Evolutionary conservation across 92 coral and sea anemone species (phyloP).

Genomic region (Epizoanthus ramosus): DNA sequence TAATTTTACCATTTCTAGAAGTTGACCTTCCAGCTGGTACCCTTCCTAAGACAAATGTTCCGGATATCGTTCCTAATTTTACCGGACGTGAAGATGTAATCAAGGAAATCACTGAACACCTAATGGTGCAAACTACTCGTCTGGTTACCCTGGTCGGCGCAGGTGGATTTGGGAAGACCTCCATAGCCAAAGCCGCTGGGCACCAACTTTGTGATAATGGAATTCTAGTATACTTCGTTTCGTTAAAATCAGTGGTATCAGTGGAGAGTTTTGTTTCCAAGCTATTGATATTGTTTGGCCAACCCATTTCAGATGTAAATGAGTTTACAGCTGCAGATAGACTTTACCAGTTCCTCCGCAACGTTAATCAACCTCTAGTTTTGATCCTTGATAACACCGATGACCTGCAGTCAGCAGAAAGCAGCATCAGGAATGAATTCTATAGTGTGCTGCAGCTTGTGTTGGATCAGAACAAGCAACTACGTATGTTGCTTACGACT

Average conservation of each 20-base stretch:
- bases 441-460: neutral
- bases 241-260: neutral
- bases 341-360: neutral
- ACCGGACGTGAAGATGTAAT: constrained; percentile 1
- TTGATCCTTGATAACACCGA: constrained; percentile 14
- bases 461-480: neutral
- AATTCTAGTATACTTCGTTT: neutral
- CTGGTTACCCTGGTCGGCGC: neutral
- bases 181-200: neutral
- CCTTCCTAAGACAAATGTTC: neutral
- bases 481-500: neutral
- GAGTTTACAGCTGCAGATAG: constrained; percentile 8
- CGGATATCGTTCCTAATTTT: neutral
- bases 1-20: neutral
- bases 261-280: neutral
- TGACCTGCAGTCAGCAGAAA: constrained; percentile 3
- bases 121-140: neutral
- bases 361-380: neutral
- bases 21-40: neutral
- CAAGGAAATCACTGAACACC: neutral
- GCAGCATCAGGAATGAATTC: neutral
- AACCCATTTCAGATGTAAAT: neutral
- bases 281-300: neutral
- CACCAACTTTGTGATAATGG: neutral
- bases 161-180: constrained; percentile 12